Percentiles rank a stretch among this genome's conserved stretches.
phyloP scores from a whole-genome alignment of 2,888 invertebrate species.

The Eupithecia abbreviata region DNA sequence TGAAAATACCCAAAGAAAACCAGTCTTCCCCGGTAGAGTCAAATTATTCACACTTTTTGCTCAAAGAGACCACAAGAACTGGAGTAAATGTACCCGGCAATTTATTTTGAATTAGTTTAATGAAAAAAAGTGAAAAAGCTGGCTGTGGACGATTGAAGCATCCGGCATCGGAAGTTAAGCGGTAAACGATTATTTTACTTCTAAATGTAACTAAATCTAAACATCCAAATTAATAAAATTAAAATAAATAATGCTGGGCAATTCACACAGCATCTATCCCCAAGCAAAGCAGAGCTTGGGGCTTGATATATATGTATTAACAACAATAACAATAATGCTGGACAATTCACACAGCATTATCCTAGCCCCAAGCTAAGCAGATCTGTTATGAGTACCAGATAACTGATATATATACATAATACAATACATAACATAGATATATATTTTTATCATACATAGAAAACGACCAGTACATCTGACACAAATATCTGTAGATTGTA shows the following conservation, averaged over 20 bases:
- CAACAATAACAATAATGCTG: too few species aligned
- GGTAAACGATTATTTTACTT: background rate
- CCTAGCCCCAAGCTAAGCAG: too few species aligned
- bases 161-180: conserved; percentile 54
- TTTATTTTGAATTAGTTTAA: conserved; percentile 73
- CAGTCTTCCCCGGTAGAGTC: conserved; percentile 17
- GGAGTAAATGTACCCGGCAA: conserved; percentile 65
- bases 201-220: too few species aligned
- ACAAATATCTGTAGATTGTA: too few species aligned
- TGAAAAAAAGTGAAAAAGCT: conserved; percentile 52
- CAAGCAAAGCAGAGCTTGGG: too few species aligned
- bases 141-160: conserved; percentile 57
- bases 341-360: too few species aligned
- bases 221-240: background rate
- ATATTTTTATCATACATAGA: too few species aligned
- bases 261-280: too few species aligned
- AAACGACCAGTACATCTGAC: too few species aligned
- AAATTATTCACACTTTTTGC: conserved; percentile 45
- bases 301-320: too few species aligned
- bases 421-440: too few species aligned
- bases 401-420: background rate
- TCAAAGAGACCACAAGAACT: conserved; percentile 50
- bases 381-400: background rate
- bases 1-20: conserved; percentile 1
- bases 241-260: too few species aligned